Evolutionary conservation across 1,140 invertebrate species (phyloP), one percentile per base, ranked within the genome.

Genomic region (Drosophila burlai): DNA sequence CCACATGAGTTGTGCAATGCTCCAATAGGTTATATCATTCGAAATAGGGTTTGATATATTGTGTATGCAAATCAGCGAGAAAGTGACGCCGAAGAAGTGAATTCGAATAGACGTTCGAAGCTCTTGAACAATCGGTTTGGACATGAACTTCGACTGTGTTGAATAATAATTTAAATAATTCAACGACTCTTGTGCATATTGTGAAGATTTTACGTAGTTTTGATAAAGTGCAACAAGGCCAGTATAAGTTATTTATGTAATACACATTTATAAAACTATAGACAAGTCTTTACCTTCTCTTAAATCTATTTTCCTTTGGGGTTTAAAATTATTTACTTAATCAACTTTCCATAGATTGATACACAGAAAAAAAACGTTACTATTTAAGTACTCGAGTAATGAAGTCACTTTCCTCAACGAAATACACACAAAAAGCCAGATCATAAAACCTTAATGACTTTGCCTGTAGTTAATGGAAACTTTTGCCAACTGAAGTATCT

Each of bases 31-130:
- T 73, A 73, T 73, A 45, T 73, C 69, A 72, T 43, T 11, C 36
- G 8, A 72, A 43, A 50, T 60, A 60, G 45, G 49, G 38, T 38
- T 71, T 31, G 13, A n/a, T 43, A 31, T 73, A 40, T 66, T 43
- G 52, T 59, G 38, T 67, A 71, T 71, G 67, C 63, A 73, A 73
- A 73, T 73, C 69, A 60, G 24, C 29, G 54, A 60, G 69, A 73
- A 73, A 73, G 69, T 72, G 67, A 6, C 29, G 26, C 3, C 36
- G 45, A 68, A 72, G 65, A 72, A 71, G 36, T 73, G 29, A 59
- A 42, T 73, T 36, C 36, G 4, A 72, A n/a, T 50, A 2, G 34
- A 16, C 1, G 34, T 66, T 31, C n/a, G 21, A 24, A 49, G 40
- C 45, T 36, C 29, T 65, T 40, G 10, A 55, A 59, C 43, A 36